phyloP scores from a whole-genome alignment of 2,888 invertebrate species.

The Pimpla rufipes region DNA sequence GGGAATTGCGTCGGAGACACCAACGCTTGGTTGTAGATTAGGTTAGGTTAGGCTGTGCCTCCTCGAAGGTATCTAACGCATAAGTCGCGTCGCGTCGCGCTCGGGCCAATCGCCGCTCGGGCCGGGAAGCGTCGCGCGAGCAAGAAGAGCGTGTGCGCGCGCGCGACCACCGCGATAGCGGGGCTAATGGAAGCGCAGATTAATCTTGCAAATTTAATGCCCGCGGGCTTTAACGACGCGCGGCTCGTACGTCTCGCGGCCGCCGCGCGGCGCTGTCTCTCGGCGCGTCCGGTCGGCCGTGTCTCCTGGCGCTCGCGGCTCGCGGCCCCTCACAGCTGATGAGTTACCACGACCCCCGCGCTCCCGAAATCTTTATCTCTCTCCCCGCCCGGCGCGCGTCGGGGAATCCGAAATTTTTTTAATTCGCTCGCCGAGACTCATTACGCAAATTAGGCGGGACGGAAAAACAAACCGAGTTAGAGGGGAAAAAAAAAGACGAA shows the following conservation, averaged over 20 bases:
- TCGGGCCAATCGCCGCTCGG: slow-evolving; percentile 18
- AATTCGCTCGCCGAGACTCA: slow-evolving; percentile 52
- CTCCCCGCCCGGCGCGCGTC: no score
- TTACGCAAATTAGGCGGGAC: slow-evolving; percentile 51
- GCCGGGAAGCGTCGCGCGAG: slow-evolving; percentile 44
- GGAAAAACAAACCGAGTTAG: no score
- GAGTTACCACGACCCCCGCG: not conserved
- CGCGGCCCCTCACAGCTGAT: no score
- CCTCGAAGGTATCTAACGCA: slow-evolving; percentile 41
- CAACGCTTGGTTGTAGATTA: no score
- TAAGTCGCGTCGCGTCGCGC: slow-evolving; percentile 20
- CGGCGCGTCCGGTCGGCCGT: slow-evolving; percentile 30
- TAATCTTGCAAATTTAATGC: slow-evolving; percentile 80
- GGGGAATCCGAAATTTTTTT: not conserved
- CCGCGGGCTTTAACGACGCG: slow-evolving; percentile 75
- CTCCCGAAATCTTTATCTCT: not conserved
- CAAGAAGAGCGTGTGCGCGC: slow-evolving; percentile 44
- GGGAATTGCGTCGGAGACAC: no score
- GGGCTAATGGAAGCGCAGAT: slow-evolving; percentile 78
- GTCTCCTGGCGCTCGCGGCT: not conserved
- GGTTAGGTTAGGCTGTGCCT: not conserved
- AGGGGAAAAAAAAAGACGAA: not conserved
- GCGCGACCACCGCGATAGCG: slow-evolving; percentile 72
- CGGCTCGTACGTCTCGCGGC: slow-evolving; percentile 65
- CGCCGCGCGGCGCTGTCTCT: slow-evolving; percentile 15